Base-by-base conservation (phyloP, 2,113 vertebrate genomes). In the Centropus unirufus region DNA sequence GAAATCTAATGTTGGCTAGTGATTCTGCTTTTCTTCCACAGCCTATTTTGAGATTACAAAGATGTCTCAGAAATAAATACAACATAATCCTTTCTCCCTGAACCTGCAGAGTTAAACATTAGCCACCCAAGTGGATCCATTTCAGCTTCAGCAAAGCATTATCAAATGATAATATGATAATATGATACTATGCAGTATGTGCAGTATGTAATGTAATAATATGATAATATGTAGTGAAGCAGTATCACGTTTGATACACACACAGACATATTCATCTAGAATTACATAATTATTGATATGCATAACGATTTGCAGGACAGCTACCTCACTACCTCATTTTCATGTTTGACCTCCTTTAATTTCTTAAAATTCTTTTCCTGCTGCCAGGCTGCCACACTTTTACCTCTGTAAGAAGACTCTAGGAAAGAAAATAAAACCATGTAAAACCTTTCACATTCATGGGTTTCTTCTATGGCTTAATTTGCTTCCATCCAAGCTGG, bases 251-350 rank as follows among this genome's bases (percentile, higher is more conserved):
- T 83, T 83, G 55, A 42, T 34, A 44, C 19, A 73, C 55, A 54
- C 32, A 36, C 2, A 92, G 47, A 63, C 29, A 64, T 44, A 83
- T 90, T 73, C 61, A 32, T 68, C 51, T 23, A 66, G 9, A 47
- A 30, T 83, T 92, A 57, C 5, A 1, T n/a, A 93, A 90, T 86
- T 95, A 76, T 69, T 0, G 0, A 66, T 40, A 39, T 82, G 63
- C 52, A 59, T 70, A 92, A 87, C 26, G 62, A 84, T 92, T 87
- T 92, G n/a, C 77, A 72, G 66, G 87, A 92, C 64, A 87, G 77
- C 4, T 14, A 46, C 59, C 55, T 91, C 47, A 63, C 4, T 14
- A 46, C 64, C 55, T 91, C 47, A 63, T 57, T 64, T 87, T 89
- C 89, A 44, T 74, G 39, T 82, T 69, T 91, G 34, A 58, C 34